Evolutionary conservation across 1,140 invertebrate species (phyloP).

Genomic region (Bicyclus anynana): DNA sequence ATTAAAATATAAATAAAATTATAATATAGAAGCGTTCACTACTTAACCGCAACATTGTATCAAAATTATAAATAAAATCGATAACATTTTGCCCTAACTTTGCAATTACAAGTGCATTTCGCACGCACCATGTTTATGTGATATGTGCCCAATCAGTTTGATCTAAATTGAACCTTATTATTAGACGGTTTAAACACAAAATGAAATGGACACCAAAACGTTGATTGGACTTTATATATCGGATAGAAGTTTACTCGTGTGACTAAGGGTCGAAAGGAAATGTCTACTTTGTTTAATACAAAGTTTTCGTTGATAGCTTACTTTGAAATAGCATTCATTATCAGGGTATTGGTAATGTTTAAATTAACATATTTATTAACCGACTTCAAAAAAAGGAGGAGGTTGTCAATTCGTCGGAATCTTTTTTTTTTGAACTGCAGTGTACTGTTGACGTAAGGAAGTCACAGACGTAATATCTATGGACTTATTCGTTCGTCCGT

Average conservation of each 20-base stretch:
- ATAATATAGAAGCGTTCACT: background rate
- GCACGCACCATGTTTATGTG: background rate
- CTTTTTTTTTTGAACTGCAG: too few species aligned
- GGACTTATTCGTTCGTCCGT: too few species aligned
- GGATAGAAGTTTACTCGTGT: conserved; percentile 5
- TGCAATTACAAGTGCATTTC: background rate
- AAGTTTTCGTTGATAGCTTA: background rate
- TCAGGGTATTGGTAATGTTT: background rate
- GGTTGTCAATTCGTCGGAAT: too few species aligned
- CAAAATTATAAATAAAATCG: conserved; percentile 4
- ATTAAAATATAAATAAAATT: too few species aligned
- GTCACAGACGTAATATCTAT: too few species aligned
- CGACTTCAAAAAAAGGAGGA: too few species aligned
- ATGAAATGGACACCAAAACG: background rate
- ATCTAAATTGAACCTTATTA: background rate
- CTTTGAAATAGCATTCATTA: background rate
- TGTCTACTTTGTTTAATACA: conserved; percentile 11
- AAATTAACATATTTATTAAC: too few species aligned
- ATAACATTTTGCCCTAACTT: conserved; percentile 23
- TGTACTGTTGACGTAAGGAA: too few species aligned
- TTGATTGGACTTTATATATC: background rate
- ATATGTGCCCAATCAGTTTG: background rate
- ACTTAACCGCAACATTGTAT: conserved; percentile 11
- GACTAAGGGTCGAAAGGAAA: conserved; percentile 7
- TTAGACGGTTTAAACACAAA: background rate